phyloP scores from a whole-genome alignment of 64 coral and sea anemone genomes.

The Montipora capricornis region DNA sequence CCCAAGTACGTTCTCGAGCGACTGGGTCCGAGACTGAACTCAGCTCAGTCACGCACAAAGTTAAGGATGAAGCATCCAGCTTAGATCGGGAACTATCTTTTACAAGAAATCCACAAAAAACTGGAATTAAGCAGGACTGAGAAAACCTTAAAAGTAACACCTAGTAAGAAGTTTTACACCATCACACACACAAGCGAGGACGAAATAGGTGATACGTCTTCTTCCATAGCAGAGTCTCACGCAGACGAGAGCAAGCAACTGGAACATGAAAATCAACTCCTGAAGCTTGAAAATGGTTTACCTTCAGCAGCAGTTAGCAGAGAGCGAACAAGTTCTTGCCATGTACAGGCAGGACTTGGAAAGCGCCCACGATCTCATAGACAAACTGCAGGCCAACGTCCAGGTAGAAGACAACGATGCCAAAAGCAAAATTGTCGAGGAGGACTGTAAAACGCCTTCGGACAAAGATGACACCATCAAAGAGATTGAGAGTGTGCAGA shows the following conservation, averaged over 20 bases:
- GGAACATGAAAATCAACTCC: conserved; percentile 48
- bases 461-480: conserved; percentile 46
- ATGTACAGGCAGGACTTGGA: conserved; percentile 74
- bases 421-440: background rate
- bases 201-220: conserved; percentile 46
- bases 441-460: conserved; percentile 38
- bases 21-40: conserved; percentile 28
- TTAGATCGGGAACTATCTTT: background rate
- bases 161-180: conserved; percentile 34
- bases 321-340: conserved; percentile 53
- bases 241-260: conserved; percentile 33
- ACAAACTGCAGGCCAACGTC: conserved; percentile 19
- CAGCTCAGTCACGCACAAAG: background rate
- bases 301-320: conserved; percentile 55
- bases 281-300: conserved; percentile 67
- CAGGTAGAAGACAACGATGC: background rate
- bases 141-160: background rate
- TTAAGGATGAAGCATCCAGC: background rate
- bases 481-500: conserved; percentile 16
- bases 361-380: conserved; percentile 46
- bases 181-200: conserved; percentile 42
- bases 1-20: background rate
- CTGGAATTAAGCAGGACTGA: background rate
- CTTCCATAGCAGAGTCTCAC: conserved; percentile 36
- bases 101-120: background rate